Evolutionary conservation across 2,888 invertebrate genomes (phyloP).

Genomic region (Cosmia pyralina): DNA sequence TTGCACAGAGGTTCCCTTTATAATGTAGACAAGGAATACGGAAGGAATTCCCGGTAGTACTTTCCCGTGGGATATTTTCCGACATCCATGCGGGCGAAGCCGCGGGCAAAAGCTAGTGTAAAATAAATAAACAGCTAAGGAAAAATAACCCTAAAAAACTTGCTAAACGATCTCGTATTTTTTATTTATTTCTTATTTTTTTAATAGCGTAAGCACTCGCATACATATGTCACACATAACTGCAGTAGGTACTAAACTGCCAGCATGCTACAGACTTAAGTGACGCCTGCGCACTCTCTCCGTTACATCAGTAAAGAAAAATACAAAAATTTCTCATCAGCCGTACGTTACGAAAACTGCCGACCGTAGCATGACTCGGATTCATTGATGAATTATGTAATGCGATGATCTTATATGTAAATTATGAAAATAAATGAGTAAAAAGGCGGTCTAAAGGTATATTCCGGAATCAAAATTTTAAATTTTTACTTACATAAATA

Average conservation of each 20-base stretch:
- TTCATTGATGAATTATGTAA: conserved; percentile 53
- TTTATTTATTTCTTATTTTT: conserved; percentile 6
- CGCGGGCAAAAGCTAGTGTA: too few relatives aligned
- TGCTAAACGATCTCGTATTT: not conserved
- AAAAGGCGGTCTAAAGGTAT: not conserved
- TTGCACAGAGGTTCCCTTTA: too few relatives aligned
- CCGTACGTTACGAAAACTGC: conserved; percentile 46
- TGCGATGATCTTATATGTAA: conserved; percentile 30
- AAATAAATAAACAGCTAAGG: not conserved
- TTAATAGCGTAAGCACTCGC: conserved; percentile 31
- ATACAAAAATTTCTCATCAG: conserved; percentile 60
- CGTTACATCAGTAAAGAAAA: conserved; percentile 68
- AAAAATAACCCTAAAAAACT: not conserved
- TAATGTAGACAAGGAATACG: too few relatives aligned
- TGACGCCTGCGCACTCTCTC: conserved; percentile 64
- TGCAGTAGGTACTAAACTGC: conserved; percentile 17
- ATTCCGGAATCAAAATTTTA: too few relatives aligned
- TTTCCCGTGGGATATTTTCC: too few relatives aligned
- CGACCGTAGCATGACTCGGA: conserved; percentile 48
- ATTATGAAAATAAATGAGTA: conserved; percentile 22
- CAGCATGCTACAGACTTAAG: conserved; percentile 32
- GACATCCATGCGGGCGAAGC: too few relatives aligned
- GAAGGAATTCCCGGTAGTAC: too few relatives aligned
- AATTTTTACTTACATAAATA: too few relatives aligned
- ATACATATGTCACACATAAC: conserved; percentile 33